These are phyloP conservation scores for Teleiodes luculella DNA, from an alignment of 2,888 invertebrate species.

Conservation along the genomic window DNA sequence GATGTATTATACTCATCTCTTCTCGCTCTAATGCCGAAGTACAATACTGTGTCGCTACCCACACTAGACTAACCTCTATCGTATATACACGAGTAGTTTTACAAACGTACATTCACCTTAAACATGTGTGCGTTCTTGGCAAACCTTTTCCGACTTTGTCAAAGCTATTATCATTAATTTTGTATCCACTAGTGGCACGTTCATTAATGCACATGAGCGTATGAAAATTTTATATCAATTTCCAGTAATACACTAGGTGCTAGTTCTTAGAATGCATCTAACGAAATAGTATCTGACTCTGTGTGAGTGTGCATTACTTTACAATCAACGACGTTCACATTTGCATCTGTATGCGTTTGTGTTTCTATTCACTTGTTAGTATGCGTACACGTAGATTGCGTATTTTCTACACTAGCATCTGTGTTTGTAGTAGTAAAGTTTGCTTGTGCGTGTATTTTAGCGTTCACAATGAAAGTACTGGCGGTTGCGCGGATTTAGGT, in stretches of 20 bases:
- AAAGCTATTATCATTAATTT: neutral
- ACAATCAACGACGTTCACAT: conserved; percentile 33
- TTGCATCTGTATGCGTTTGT: conserved; percentile 30
- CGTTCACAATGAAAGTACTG: conserved; percentile 77
- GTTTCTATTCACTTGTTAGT: conserved; percentile 23
- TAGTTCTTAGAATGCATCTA: conserved; percentile 43
- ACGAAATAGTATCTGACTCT: conserved; percentile 23
- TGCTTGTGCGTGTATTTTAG: conserved; percentile 55
- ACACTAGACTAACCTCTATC: conserved; percentile 36
- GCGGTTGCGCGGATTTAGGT: conserved; percentile 75
- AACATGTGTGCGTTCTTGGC: conserved; percentile 14
- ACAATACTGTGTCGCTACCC: conserved; percentile 57
- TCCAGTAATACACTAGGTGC: conserved; percentile 13
- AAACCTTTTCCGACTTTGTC: neutral
- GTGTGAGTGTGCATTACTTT: conserved; percentile 34
- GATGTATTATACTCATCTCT: conserved; percentile 63
- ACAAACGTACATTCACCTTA: conserved; percentile 18
- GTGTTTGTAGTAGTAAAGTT: conserved; percentile 32
- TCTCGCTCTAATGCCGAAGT: conserved; percentile 69
- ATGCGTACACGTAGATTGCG: conserved; percentile 28
- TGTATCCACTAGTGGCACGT: neutral
- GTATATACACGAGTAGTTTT: conserved; percentile 17
- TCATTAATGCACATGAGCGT: neutral
- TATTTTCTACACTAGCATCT: conserved; percentile 16
- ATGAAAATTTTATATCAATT: neutral